Evolutionary conservation across 2,113 vertebrate genomes (phyloP).

Genomic region (Festucalex cinctus): DNA sequence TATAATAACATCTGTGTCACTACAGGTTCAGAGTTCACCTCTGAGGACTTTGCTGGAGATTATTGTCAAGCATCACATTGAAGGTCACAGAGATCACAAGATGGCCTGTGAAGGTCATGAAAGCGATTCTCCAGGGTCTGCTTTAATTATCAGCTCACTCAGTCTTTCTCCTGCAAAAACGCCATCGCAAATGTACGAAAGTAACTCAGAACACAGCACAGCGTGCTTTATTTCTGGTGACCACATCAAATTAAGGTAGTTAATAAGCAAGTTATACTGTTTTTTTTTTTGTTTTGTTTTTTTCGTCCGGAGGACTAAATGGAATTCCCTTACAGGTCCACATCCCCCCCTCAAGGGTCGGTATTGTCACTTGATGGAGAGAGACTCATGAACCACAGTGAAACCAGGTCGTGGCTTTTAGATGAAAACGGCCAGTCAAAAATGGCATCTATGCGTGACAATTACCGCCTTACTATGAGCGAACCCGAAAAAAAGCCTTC

Average conservation of each 20-base stretch:
- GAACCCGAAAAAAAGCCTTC: conserved; percentile 55
- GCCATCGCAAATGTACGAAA: conserved; percentile 4
- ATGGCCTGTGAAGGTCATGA: conserved; percentile 19
- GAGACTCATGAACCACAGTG: conserved; percentile 41
- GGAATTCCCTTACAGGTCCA: conserved; percentile 53
- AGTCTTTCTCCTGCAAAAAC: conserved; percentile 19
- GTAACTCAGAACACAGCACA: neutral
- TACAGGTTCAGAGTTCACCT: conserved; percentile 67
- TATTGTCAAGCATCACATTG: conserved; percentile 82
- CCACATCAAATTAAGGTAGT: conserved; percentile 39
- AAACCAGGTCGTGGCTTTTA: conserved; percentile 6
- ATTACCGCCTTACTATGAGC: conserved; percentile 35
- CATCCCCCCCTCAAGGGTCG: conserved; percentile 24
- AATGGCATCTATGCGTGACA: conserved; percentile 21
- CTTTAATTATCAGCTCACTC: rapidly evolving
- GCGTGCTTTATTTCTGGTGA: conserved; percentile 3
- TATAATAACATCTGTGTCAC: conserved; percentile 6
- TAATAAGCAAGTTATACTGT: neutral
- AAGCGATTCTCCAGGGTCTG: neutral
- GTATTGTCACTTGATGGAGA: conserved; percentile 42
- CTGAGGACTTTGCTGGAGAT: conserved; percentile 90
- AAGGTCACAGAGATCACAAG: conserved; percentile 49
- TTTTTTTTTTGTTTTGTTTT: neutral
- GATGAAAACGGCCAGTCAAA: conserved; percentile 45
- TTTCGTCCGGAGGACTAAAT: neutral